Conservation (phyloP, 2,797 vertebrate species). For the Serranus cabrilla region DNA sequence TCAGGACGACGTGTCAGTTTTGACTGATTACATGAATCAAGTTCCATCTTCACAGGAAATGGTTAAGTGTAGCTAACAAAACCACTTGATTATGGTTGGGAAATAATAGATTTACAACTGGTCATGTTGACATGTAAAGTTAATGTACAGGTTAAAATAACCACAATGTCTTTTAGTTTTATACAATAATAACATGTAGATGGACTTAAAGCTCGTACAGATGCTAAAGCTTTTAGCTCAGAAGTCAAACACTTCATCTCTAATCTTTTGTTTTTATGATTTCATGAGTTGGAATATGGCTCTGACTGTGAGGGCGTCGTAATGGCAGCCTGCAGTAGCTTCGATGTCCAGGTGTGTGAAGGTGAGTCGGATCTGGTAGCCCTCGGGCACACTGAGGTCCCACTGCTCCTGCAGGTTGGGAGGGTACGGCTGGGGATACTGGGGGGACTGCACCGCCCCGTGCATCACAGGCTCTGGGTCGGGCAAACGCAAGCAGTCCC, state of each 20-base stretch:
- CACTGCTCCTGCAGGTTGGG: conserved; percentile 77
- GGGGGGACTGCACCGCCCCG: conserved; percentile 87
- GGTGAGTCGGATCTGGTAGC: conserved; percentile 89
- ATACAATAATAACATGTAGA: no score
- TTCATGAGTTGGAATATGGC: conserved; percentile 12
- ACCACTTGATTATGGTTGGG: no score
- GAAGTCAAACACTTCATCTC: background rate
- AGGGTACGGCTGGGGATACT: conserved; percentile 77
- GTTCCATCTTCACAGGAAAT: no score
- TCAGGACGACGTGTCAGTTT: no score
- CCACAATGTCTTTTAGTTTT: no score
- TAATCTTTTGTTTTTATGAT: conserved; percentile 13
- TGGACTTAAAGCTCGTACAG: no score
- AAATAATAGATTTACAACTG: no score
- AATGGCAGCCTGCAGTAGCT: conserved; percentile 86
- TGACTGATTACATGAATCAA: no score
- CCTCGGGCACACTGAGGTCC: conserved; percentile 89
- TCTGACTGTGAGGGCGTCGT: conserved; percentile 90
- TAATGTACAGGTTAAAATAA: no score
- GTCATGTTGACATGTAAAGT: no score
- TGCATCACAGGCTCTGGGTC: conserved; percentile 58
- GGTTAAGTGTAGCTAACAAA: no score
- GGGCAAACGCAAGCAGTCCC: conserved; percentile 39
- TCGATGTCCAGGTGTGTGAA: conserved; percentile 93
- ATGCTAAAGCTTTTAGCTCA: background rate